A percentile compares a stretch with the other conserved stretches of the same genome.
These are phyloP conservation scores for Ischnura elegans DNA, from an alignment of 2,888 invertebrate species.

Conservation along the genomic window DNA sequence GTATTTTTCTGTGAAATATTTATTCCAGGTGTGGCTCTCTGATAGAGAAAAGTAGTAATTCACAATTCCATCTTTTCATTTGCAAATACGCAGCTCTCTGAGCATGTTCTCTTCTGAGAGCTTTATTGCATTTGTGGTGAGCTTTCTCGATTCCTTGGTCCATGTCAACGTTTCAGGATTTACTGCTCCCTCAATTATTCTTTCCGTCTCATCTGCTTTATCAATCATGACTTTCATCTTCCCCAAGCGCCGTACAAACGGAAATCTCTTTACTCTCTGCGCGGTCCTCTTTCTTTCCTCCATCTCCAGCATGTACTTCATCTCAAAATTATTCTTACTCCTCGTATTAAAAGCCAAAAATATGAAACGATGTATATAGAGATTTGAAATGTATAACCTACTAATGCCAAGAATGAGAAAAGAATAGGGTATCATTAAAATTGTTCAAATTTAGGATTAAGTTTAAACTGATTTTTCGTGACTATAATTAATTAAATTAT, in stretches of 20 bases:
- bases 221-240: background rate
- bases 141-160: constrained; percentile 21
- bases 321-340: background rate
- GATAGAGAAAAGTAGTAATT: background rate
- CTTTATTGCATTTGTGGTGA: constrained; percentile 24
- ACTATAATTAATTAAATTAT: too few species aligned
- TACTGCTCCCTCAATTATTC: constrained; percentile 15
- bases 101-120: background rate
- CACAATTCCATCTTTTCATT: background rate
- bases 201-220: background rate
- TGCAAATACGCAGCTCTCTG: background rate
- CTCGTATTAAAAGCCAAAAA: too few species aligned
- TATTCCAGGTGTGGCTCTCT: constrained; percentile 46
- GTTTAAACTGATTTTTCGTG: too few species aligned
- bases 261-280: background rate
- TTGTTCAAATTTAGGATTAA: too few species aligned
- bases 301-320: background rate
- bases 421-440: too few species aligned
- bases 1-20: too few species aligned
- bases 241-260: background rate
- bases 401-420: too few species aligned
- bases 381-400: too few species aligned
- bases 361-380: too few species aligned
- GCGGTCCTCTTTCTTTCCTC: background rate
- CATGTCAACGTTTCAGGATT: constrained; percentile 7